These are phyloP conservation scores for Serilophus lunatus DNA, from an alignment of 2,113 vertebrate genomes.

Conservation along the genomic window DNA sequence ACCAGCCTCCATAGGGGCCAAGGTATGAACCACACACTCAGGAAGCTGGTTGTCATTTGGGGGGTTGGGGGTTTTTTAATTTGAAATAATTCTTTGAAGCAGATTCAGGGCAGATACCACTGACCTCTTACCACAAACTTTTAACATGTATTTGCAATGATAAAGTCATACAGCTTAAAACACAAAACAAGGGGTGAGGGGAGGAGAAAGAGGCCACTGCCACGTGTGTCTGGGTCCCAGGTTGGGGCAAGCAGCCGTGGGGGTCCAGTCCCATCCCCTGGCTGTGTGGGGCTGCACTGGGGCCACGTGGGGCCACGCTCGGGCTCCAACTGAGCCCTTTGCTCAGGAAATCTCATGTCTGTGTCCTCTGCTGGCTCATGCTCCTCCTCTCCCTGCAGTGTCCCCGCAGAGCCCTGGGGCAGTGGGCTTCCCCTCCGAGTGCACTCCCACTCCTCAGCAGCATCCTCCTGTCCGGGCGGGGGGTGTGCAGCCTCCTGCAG, in stretches of 20 bases:
- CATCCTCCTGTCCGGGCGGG: fast-evolving
- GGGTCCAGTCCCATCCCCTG: background rate
- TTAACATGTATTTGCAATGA: constrained; percentile 61
- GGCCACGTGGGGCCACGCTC: background rate
- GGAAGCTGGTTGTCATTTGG: constrained; percentile 47
- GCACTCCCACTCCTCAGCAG: background rate
- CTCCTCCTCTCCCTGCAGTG: background rate
- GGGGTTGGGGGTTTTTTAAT: constrained; percentile 59
- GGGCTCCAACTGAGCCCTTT: background rate
- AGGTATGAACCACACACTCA: constrained; percentile 46
- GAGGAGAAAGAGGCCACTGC: constrained; percentile 5
- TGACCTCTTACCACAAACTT: constrained; percentile 45
- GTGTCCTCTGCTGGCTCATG: background rate
- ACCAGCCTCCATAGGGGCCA: constrained; percentile 62
- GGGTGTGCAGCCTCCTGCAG: background rate
- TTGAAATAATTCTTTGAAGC: constrained; percentile 72
- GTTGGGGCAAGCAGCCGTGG: background rate
- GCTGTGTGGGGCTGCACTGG: background rate
- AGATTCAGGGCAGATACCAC: constrained; percentile 65
- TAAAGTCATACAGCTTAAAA: constrained; percentile 68
- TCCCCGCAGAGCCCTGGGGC: background rate
- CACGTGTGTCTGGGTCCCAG: background rate
- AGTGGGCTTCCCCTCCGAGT: background rate
- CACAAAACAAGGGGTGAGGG: constrained; percentile 17
- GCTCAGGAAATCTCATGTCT: background rate